Evolutionary conservation across 1,140 invertebrate genomes (phyloP), one percentile per base, ranked within the genome.

Genomic region (Ctenoplectra terminalis): DNA sequence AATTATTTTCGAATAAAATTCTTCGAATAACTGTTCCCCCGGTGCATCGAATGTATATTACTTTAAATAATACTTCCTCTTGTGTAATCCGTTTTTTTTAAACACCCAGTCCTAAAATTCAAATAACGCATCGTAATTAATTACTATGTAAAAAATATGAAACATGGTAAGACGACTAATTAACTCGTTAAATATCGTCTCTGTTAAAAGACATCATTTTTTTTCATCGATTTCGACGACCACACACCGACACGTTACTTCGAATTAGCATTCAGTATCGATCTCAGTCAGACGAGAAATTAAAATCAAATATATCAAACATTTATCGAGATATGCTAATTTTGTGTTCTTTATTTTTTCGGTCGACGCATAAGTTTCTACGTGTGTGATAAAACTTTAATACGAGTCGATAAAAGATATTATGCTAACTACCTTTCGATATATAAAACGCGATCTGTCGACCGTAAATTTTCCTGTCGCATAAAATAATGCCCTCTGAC

Each of bases 301-400:
- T 43, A 85, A 84, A 84, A 17, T 60, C 17, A 6, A 29, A 66
- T 60, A 79, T n/a, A 73, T 83, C 52, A 48, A 7, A 20, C 29
- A 72, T 63, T 61, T 66, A 58, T 76, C 9, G 26, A 37, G 29
- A 23, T 74, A 73, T 83, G 81, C 31, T 60, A 78, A 83, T 83
- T 0, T 13, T 20, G 15, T 7, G n/a, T 6, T 11, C 29, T 9
- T 34, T 46, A 29, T 66, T 58, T 1, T 11, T 26, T 0, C 17
- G 26, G 0, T 61, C 56, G 11, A 0, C n/a, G 54, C 20, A 31
- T 50, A 58, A 43, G 71, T 73, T 71, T 15, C 3, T 11, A 8
- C 48, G 54, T 0, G 0, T 4, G 31, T 17, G 23, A 63, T 34
- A 13, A 56, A 43, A 69, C 43, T 52, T 60, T 61, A 64, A 71